Conservation (phyloP, 2,888 invertebrate species). For the Eupithecia insigniata region DNA sequence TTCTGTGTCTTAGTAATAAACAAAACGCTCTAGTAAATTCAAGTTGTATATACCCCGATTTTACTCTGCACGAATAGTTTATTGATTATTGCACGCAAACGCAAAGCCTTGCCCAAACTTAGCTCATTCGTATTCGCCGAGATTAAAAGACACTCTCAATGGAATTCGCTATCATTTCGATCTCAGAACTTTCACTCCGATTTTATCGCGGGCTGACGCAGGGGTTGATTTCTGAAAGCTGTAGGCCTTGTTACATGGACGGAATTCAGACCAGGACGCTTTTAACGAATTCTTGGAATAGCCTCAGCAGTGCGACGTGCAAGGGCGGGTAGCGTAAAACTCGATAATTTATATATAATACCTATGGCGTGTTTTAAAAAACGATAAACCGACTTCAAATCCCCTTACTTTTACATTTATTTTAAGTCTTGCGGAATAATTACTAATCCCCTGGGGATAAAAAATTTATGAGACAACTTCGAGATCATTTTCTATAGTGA, state of each 20-base stretch:
- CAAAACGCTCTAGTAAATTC: neutral
- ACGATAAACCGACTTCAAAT: too few species aligned
- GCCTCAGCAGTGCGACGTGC: too few species aligned
- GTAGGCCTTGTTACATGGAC: neutral
- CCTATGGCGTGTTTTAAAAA: too few species aligned
- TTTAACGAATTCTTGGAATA: too few species aligned
- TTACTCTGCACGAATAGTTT: neutral
- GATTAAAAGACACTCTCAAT: slow-evolving; percentile 10
- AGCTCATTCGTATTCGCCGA: slow-evolving; percentile 10
- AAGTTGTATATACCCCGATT: neutral
- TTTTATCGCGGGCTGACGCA: slow-evolving; percentile 15
- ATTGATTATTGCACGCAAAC: neutral
- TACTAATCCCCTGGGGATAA: too few species aligned
- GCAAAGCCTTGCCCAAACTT: neutral
- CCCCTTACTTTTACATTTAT: too few species aligned
- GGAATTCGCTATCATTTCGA: slow-evolving; percentile 20
- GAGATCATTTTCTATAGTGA: too few species aligned
- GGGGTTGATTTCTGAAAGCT: slow-evolving; percentile 8
- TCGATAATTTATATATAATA: too few species aligned
- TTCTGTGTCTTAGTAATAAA: neutral
- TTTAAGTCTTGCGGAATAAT: too few species aligned
- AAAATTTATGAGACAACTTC: too few species aligned
- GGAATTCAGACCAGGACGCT: neutral
- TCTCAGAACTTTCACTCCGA: slow-evolving; percentile 16
- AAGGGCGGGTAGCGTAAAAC: too few species aligned